A percentile compares a stretch with the other conserved stretches of the same genome.
phyloP scores from a whole-genome alignment of 2,888 invertebrate genomes.

The Sabellastarte sp. region DNA sequence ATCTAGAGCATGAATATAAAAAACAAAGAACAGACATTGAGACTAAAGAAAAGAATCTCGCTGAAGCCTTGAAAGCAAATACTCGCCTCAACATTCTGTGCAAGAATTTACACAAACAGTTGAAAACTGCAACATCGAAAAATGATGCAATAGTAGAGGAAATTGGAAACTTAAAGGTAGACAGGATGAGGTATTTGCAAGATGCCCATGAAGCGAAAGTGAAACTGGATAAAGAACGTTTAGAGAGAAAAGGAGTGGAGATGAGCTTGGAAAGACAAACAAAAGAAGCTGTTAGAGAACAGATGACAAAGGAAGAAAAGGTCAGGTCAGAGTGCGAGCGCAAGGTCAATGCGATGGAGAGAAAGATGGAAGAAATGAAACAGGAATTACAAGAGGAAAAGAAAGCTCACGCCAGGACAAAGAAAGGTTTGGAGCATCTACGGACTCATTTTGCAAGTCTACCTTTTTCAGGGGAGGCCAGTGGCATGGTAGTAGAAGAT shows the following conservation, averaged over 20 bases:
- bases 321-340: not conserved
- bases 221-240: not conserved
- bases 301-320: not conserved
- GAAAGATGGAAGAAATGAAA: not conserved
- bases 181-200: not conserved
- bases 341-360: not conserved
- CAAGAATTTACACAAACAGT: not conserved
- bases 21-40: too few species aligned
- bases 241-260: not conserved
- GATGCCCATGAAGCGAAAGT: not conserved
- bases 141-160: not conserved
- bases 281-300: not conserved
- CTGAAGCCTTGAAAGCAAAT: not conserved
- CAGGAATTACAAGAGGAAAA: not conserved
- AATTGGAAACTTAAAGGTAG: not conserved
- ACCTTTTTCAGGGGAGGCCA: not conserved
- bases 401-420: not conserved
- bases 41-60: too few species aligned
- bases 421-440: not conserved
- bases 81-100: not conserved
- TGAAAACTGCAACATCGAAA: not conserved
- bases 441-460: not conserved
- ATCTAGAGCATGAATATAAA: too few species aligned
- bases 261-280: not conserved
- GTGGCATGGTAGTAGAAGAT: not conserved